Evolutionary conservation across 2,888 invertebrate species (phyloP), one percentile per base, ranked within the genome.

Genomic region (Amiota communis): DNA sequence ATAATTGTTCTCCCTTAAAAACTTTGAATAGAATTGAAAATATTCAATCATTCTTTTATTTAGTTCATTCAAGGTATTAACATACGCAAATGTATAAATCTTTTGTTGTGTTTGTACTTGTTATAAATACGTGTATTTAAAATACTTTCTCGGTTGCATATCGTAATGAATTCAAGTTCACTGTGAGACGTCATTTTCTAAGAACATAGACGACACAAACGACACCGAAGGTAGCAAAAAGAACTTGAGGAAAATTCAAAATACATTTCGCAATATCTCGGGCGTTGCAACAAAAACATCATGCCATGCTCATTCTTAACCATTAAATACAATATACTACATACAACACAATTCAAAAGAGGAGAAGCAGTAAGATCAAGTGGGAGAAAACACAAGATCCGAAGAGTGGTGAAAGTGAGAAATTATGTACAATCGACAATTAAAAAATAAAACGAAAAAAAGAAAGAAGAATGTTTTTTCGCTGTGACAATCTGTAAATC

Each of bases 401-500:
- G 4, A 36, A 36, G 36, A 63, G 13, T 46, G n/a, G 23, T 63
- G 46, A 63, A 9, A 17, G n/a, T 11, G 11, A 10, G 9, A 61
- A 61, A 12, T 20, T 47, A 8, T 48, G 64, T 12, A 15, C 15
- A 8, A 49, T 9, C 17, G 15, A 2, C 59, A n/a, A 59, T 15
- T 10, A 13, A 49, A 49, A 68, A 11, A 6, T 15, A 51, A 17
- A 20, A 70, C 6, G 20, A 17, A 17, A 61, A 11, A 13, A 17
- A 15, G 15, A 61, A 70, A 17, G 49, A 70, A 12, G 48, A 17
- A 23, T 49, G 12, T 70, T 59, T 23, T 36, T 10, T 49, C 49
- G 36, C 70, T 48, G 56, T 61, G 70, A 61, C 70, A 70, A 70
- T 47, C 36, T 70, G 12, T n/a, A 49, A 48, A 20, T 47, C 70